Evolutionary conservation across 2,797 vertebrate genomes (phyloP), one percentile per base, ranked within the genome.

Genomic region (Anableps anableps): DNA sequence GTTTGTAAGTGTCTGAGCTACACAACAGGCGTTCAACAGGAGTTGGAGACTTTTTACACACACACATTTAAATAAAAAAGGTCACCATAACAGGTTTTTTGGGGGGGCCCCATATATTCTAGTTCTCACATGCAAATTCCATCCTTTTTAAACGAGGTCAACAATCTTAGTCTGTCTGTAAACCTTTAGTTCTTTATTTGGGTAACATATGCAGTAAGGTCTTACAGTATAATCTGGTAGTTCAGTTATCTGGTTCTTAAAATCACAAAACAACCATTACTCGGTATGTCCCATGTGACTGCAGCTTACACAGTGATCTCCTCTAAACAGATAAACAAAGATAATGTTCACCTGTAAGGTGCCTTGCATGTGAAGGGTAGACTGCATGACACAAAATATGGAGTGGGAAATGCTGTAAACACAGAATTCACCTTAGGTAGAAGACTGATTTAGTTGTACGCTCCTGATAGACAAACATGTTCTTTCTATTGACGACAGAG

Each of bases 401-500:
- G 17, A 60, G 26, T 43, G 45, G 6, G 0, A 80, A 48, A 80
- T 45, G 26, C 14, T 1, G 31, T 19, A 36, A 75, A 76, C 7
- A 60, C 3, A 66, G 5, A 62, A 41, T 95, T 79, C 89, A 99
- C 98, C 98, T 96, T 93, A 99, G 98, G 91, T 99, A 99, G 95
- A 98, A 99, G 78, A 99, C 98, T 0, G 98, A 97, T 91, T 98
- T 99, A 6, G 97, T 99, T 51, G 97, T 96, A 34, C 98, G 97
- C 81, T 99, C 99, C 94, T 99, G 98, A 92, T 99, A 99, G 79
- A 99, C 98, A 89, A 99, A 99, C 99, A 99, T 99, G 89, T 99
- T 99, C 94, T 99, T 99, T 91, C 98, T 96, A 95, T 99, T 99
- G 84, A 97, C 97, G 86, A 99, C 98, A 1, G 96, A 99, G 94